Evolutionary conservation across 2,113 vertebrate genomes (phyloP).

Genomic region (Zootoca vivipara): DNA sequence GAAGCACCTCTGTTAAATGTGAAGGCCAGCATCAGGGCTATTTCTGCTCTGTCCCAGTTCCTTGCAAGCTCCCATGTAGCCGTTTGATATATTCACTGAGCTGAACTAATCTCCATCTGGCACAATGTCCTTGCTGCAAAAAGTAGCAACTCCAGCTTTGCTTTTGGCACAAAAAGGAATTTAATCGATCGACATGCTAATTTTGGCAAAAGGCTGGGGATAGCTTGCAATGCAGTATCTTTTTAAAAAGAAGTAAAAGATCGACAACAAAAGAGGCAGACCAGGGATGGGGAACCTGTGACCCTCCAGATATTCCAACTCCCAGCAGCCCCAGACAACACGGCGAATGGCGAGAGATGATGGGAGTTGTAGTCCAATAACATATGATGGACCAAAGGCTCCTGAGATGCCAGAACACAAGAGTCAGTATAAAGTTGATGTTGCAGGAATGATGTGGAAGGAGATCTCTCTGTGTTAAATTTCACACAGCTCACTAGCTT

Average conservation of each 20-base stretch:
- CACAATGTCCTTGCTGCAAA: slow-evolving; percentile 36
- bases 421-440: too few relatives aligned
- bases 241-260: not conserved
- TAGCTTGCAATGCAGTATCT: not conserved
- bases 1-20: not conserved
- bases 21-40: not conserved
- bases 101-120: slow-evolving; percentile 58
- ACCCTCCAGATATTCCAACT: too few relatives aligned
- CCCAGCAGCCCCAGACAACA: too few relatives aligned
- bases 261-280: too few relatives aligned
- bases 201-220: not conserved
- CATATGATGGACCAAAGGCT: too few relatives aligned
- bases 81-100: slow-evolving; percentile 55
- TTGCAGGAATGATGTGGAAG: not conserved
- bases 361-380: not conserved
- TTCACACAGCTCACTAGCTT: not conserved
- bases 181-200: rapidly evolving
- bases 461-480: not conserved
- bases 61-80: slow-evolving; percentile 14
- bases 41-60: not conserved
- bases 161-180: slow-evolving; percentile 43
- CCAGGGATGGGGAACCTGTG: too few relatives aligned
- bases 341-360: not conserved
- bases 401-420: not conserved
- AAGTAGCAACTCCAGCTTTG: slow-evolving; percentile 48